Percentiles rank a stretch among this genome's conserved stretches.
These are phyloP conservation scores for Chrysina gloriosa DNA, from an alignment of 2,888 invertebrate genomes.

Conservation along the genomic window DNA sequence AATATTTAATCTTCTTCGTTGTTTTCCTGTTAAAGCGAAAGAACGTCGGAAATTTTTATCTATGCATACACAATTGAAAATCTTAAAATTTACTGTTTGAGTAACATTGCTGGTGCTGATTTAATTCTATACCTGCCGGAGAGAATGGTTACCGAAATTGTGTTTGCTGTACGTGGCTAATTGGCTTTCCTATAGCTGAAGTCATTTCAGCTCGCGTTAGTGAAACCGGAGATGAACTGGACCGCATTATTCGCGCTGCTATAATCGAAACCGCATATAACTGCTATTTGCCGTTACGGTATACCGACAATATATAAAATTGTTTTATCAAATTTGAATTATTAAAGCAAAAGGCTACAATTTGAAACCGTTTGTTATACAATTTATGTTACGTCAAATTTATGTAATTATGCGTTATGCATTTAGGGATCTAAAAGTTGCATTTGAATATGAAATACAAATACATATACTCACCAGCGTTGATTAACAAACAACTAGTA, in stretches of 20 bases:
- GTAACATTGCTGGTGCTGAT: background rate
- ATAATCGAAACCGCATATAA: slow-evolving; percentile 25
- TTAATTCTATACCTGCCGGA: background rate
- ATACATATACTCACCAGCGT: no score
- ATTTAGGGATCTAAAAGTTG: no score
- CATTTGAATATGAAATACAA: no score
- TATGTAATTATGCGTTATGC: no score
- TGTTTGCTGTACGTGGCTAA: slow-evolving; percentile 29
- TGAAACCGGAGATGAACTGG: slow-evolving; percentile 8
- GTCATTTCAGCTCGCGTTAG: slow-evolving; percentile 12
- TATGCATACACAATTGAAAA: no score
- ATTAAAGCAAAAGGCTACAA: background rate
- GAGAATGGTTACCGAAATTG: slow-evolving; percentile 9
- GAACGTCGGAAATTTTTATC: no score
- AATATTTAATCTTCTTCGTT: no score
- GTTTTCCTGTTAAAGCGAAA: no score
- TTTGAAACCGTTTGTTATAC: background rate
- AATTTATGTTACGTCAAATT: background rate
- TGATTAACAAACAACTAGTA: no score
- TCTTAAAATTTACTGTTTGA: no score
- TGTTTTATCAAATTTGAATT: slow-evolving; percentile 8
- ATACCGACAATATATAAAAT: background rate
- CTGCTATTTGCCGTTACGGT: slow-evolving; percentile 22
- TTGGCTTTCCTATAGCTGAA: slow-evolving; percentile 12
- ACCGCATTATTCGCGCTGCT: background rate